Evolutionary conservation across 2,113 vertebrate genomes (phyloP).

Genomic region (Salminus brasiliensis): DNA sequence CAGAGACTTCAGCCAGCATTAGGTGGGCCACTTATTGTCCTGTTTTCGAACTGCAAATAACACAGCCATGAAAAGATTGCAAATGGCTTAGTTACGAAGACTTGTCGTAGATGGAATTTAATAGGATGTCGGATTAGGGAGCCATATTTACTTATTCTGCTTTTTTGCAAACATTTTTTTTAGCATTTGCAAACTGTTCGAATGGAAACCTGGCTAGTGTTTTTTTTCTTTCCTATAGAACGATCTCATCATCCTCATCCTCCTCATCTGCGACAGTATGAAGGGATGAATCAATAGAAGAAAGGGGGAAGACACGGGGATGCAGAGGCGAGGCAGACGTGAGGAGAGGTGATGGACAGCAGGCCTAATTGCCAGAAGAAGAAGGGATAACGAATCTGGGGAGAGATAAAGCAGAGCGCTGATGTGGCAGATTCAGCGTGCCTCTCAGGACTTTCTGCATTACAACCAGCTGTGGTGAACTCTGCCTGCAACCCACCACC

Average conservation of each 20-base stretch:
- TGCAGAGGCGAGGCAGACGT: neutral
- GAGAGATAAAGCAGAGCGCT: constrained; percentile 24
- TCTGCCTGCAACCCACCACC: neutral
- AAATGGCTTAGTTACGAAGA: too few species aligned
- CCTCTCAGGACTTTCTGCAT: neutral
- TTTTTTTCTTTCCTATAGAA: too few species aligned
- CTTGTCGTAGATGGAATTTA: too few species aligned
- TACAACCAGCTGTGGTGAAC: neutral
- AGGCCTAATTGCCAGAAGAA: constrained; percentile 33
- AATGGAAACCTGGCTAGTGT: too few species aligned
- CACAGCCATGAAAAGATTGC: too few species aligned
- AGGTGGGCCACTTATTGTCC: too few species aligned
- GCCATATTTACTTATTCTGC: too few species aligned
- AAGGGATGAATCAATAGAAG: neutral
- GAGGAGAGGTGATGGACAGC: constrained; percentile 3
- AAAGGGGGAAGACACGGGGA: neutral
- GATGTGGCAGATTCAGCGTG: neutral
- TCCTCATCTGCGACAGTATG: neutral
- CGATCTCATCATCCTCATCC: neutral
- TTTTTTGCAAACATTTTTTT: too few species aligned
- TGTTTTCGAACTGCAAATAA: too few species aligned
- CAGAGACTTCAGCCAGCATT: too few species aligned
- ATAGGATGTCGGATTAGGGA: too few species aligned
- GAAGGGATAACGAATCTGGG: constrained; percentile 14
- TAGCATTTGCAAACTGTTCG: too few species aligned